Evolutionary conservation across 2,113 vertebrate genomes (phyloP).

Genomic region (Xenopus laevis): DNA sequence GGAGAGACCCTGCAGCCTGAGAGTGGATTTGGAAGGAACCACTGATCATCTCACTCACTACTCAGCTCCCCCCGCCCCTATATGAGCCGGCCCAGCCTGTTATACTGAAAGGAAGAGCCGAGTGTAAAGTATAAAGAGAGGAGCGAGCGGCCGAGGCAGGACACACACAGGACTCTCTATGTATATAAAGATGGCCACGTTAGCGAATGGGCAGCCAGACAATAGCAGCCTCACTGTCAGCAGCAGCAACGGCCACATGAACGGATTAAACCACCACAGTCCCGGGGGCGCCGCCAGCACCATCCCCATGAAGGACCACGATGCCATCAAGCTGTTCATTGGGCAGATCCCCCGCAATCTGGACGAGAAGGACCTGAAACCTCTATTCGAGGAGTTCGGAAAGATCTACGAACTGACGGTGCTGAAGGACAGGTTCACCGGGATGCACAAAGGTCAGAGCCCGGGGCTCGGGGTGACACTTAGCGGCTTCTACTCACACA

Average conservation of each 20-base stretch:
- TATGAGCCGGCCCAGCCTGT: slow-evolving; percentile 87
- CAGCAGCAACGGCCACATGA: slow-evolving; percentile 95
- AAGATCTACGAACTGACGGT: slow-evolving; percentile 99
- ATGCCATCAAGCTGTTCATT: slow-evolving; percentile 99
- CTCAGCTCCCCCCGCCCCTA: too few species aligned
- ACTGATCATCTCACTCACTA: too few species aligned
- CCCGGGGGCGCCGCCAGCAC: slow-evolving; percentile 87
- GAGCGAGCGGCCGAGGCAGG: slow-evolving; percentile 25
- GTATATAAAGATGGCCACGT: slow-evolving; percentile 98
- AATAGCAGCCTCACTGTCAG: slow-evolving; percentile 69
- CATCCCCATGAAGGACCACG: slow-evolving; percentile 99
- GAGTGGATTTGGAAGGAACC: too few species aligned
- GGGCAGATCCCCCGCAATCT: slow-evolving; percentile 99
- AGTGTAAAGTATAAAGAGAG: slow-evolving; percentile 86
- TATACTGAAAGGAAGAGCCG: slow-evolving; percentile 96
- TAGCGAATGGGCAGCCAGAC: slow-evolving; percentile 97
- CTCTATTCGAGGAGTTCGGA: slow-evolving; percentile 98
- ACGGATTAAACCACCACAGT: slow-evolving; percentile 94
- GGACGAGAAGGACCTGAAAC: slow-evolving; percentile 98
- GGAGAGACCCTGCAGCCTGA: too few species aligned
- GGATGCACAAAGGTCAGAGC: slow-evolving; percentile 98
- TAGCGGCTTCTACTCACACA: too few species aligned
- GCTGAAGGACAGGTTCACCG: slow-evolving; percentile 98
- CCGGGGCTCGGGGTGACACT: too few species aligned
- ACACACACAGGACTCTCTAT: slow-evolving; percentile 59